Conservation (phyloP, 2,888 invertebrate genomes). For the Panopea generosa region DNA sequence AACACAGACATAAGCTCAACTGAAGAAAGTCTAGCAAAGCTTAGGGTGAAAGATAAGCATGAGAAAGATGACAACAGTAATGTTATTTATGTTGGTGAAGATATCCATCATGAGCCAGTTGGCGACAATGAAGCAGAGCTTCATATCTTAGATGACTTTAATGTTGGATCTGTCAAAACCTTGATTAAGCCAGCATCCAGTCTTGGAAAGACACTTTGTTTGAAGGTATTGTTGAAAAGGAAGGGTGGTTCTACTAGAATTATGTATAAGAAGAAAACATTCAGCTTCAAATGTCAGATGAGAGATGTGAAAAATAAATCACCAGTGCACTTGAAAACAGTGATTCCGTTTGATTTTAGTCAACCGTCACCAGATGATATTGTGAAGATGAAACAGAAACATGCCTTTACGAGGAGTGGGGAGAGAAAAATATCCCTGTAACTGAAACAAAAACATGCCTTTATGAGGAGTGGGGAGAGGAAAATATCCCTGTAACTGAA, state of each 20-base stretch:
- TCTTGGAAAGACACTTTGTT: conserved; percentile 61
- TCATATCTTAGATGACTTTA: too few relatives aligned
- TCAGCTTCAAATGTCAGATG: conserved; percentile 65
- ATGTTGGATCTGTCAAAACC: too few relatives aligned
- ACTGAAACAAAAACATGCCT: too few relatives aligned
- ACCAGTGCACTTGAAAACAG: conserved; percentile 28
- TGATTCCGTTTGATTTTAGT: conserved; percentile 87
- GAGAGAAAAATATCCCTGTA: conserved; percentile 41
- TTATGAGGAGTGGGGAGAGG: too few relatives aligned
- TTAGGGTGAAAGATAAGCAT: too few relatives aligned
- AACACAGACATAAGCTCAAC: too few relatives aligned
- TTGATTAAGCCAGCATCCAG: conserved; percentile 43
- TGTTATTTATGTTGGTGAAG: too few relatives aligned
- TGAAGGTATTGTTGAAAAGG: conserved; percentile 22
- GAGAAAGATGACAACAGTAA: too few relatives aligned
- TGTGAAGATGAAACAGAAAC: conserved; percentile 84
- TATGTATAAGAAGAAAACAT: conserved; percentile 49
- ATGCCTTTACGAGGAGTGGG: conserved; percentile 74
- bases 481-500: conserved; percentile 83
- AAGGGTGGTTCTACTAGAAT: neutral
- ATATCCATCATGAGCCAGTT: too few relatives aligned
- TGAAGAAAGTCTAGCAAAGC: too few relatives aligned
- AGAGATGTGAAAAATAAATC: conserved; percentile 24
- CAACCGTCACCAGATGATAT: conserved; percentile 88
- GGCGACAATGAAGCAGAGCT: too few relatives aligned